A percentile compares a stretch with the other conserved stretches of the same genome.
Conservation (phyloP, 2,113 vertebrate genomes). For the Cheirogaleus medius region DNA sequence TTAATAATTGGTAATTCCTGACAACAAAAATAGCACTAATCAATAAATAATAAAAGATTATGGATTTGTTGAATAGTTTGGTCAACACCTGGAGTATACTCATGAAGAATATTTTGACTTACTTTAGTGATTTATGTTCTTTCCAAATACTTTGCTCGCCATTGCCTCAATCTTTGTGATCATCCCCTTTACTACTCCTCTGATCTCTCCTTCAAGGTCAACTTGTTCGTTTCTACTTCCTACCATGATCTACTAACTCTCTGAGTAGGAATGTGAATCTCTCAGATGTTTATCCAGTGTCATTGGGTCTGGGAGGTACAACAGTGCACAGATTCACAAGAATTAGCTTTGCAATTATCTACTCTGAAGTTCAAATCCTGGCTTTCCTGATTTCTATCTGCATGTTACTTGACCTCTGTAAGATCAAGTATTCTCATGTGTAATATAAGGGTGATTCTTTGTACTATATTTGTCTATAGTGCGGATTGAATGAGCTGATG, state of each 20-base stretch:
- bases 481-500: background rate
- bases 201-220: background rate
- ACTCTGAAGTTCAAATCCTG: background rate
- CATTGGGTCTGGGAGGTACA: background rate
- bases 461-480: background rate
- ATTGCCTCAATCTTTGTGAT: background rate
- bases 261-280: background rate
- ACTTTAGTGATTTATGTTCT: background rate
- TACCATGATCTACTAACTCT: background rate
- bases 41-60: too few relatives aligned
- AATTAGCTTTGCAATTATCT: too few relatives aligned
- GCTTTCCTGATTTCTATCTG: background rate
- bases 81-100: background rate
- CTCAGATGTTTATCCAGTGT: background rate
- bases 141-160: background rate
- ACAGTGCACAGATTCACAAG: background rate
- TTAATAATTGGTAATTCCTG: background rate
- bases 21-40: background rate
- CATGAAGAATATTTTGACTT: background rate
- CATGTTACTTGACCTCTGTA: background rate
- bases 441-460: background rate
- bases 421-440: background rate
- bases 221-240: background rate
- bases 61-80: too few relatives aligned
- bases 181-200: background rate